These are phyloP conservation scores for Encarsia formosa DNA, from an alignment of 2,888 invertebrate species.

Conservation along the genomic window DNA sequence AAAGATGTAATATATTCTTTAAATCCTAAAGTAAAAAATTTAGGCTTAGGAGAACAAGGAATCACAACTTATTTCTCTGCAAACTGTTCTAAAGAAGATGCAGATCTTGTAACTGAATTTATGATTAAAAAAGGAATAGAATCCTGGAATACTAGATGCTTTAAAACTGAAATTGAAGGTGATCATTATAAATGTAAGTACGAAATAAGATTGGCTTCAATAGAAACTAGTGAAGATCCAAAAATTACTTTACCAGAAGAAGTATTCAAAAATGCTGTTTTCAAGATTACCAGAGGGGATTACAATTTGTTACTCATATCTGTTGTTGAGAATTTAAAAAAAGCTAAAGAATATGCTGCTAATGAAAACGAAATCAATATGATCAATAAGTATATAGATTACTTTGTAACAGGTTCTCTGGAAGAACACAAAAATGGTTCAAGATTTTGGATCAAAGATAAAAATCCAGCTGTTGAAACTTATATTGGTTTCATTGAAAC, in stretches of 20 bases:
- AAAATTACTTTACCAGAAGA: conserved; percentile 62
- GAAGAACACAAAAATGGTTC: conserved; percentile 91
- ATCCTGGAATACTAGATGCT: conserved; percentile 83
- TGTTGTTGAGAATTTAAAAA: conserved; percentile 65
- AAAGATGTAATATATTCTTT: conserved; percentile 66
- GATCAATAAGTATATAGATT: conserved; percentile 77
- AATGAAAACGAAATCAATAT: conserved; percentile 76
- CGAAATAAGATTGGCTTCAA: conserved; percentile 72
- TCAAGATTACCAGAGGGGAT: conserved; percentile 76
- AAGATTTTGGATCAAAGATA: conserved; percentile 89
- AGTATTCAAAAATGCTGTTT: conserved; percentile 63
- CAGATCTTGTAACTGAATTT: conserved; percentile 73
- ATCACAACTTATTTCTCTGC: conserved; percentile 89
- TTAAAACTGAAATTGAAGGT: conserved; percentile 63
- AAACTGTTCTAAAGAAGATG: conserved; percentile 79
- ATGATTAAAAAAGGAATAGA: conserved; percentile 75
- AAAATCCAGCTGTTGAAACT: conserved; percentile 89
- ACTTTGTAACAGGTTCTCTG: conserved; percentile 78
- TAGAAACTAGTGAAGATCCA: conserved; percentile 56
- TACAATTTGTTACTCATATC: conserved; percentile 70
- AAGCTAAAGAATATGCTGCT: conserved; percentile 69
- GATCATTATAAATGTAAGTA: conserved; percentile 49
- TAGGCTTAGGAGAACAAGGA: conserved; percentile 76
- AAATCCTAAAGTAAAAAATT: conserved; percentile 65
- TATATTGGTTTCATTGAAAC: conserved; percentile 91